Percentiles rank a stretch among this genome's conserved stretches.
Conservation (phyloP, 2,797 vertebrate species). For the Mionectes olivaceus region DNA sequence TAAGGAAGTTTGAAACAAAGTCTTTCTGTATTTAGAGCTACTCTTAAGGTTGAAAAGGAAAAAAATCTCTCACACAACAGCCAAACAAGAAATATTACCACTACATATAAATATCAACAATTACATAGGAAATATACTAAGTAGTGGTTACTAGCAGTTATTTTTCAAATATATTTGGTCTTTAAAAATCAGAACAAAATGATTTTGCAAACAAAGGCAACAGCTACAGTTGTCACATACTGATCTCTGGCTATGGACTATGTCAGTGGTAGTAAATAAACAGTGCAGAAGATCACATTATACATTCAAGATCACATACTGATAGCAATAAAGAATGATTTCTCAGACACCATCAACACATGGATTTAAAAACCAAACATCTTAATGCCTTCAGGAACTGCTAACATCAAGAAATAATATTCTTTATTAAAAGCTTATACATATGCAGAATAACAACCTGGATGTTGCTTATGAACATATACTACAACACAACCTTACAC, state of each 20-base stretch:
- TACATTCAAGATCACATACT: not conserved
- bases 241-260: not conserved
- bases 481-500: not conserved
- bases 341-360: not conserved
- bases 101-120: not conserved
- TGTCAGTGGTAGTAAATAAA: not conserved
- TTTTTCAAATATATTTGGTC: not conserved
- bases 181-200: not conserved
- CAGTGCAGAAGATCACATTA: not conserved
- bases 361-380: not conserved
- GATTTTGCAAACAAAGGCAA: not conserved
- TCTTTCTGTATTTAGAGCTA: not conserved
- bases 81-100: not conserved
- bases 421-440: not conserved
- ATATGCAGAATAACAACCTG: not conserved
- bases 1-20: not conserved
- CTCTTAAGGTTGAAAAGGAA: not conserved
- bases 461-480: not conserved
- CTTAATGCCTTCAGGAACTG: not conserved
- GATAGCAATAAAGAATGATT: not conserved
- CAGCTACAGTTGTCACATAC: not conserved
- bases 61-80: not conserved
- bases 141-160: not conserved
- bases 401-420: not conserved
- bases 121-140: not conserved